These are phyloP conservation scores for Agrenia bidenticulata DNA, from an alignment of 2,888 invertebrate genomes.

Conservation along the genomic window DNA sequence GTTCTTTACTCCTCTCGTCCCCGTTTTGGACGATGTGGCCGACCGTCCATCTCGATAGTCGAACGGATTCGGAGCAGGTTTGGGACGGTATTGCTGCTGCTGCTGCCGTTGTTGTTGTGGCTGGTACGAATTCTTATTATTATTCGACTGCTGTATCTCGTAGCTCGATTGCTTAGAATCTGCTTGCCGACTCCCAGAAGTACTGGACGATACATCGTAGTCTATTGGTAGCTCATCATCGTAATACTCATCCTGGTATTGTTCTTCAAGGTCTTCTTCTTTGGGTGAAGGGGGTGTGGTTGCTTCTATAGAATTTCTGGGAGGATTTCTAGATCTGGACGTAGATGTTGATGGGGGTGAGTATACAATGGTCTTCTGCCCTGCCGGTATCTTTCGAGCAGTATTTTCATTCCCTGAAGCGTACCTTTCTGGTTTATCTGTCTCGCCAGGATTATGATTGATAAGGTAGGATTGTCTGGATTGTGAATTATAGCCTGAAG, in stretches of 20 bases:
- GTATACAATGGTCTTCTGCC: slow-evolving; percentile 49
- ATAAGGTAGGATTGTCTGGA: slow-evolving; percentile 47
- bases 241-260: slow-evolving; percentile 48
- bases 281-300: slow-evolving; percentile 26
- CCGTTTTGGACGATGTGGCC: slow-evolving; percentile 12
- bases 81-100: neutral
- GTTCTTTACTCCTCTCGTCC: neutral
- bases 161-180: slow-evolving; percentile 5
- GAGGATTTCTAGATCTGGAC: neutral
- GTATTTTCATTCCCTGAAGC: slow-evolving; percentile 17
- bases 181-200: neutral
- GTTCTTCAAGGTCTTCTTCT: slow-evolving; percentile 38
- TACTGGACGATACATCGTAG: slow-evolving; percentile 17
- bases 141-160: neutral
- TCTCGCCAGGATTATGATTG: slow-evolving; percentile 36
- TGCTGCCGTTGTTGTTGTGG: slow-evolving; percentile 1
- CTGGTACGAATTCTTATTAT: slow-evolving; percentile 9
- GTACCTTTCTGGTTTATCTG: neutral
- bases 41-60: slow-evolving; percentile 42
- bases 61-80: slow-evolving; percentile 9
- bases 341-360: slow-evolving; percentile 22
- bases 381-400: slow-evolving; percentile 46
- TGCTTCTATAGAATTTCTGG: slow-evolving; percentile 11
- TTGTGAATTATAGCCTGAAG: slow-evolving; percentile 52
- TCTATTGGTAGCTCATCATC: slow-evolving; percentile 34